These are phyloP conservation scores for Alosa sapidissima DNA, from an alignment of 2,797 vertebrate species.

Conservation along the genomic window DNA sequence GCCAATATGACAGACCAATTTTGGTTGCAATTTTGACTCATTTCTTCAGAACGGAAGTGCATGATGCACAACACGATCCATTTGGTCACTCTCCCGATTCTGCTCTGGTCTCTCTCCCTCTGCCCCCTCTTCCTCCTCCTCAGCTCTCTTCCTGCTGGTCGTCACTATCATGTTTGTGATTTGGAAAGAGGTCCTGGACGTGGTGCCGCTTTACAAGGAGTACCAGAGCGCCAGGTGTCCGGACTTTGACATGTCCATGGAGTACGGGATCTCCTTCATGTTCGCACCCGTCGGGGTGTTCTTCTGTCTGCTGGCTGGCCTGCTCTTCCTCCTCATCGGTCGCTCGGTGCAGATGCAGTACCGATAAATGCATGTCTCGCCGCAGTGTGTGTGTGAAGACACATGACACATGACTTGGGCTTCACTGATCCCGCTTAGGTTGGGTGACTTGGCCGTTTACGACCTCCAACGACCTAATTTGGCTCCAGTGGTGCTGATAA, in stretches of 20 bases:
- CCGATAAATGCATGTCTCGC: not conserved
- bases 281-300: constrained; percentile 88
- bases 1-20: not conserved
- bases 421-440: not conserved
- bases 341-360: constrained; percentile 77
- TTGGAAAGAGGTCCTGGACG: constrained; percentile 89
- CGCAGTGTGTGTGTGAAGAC: not conserved
- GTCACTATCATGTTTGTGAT: constrained; percentile 91
- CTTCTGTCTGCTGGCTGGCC: constrained; percentile 87
- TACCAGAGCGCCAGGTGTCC: constrained; percentile 73
- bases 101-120: not conserved
- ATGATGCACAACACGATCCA: not conserved
- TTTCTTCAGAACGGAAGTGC: too few relatives aligned
- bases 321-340: constrained; percentile 91
- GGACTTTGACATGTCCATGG: constrained; percentile 76
- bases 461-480: not conserved
- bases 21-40: too few relatives aligned
- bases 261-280: constrained; percentile 93
- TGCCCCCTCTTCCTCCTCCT: constrained; percentile 41
- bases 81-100: not conserved
- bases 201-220: constrained; percentile 77
- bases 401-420: not conserved
- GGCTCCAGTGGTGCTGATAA: not conserved
- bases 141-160: constrained; percentile 86
- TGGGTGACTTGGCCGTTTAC: not conserved